Evolutionary conservation across 2,797 vertebrate genomes (phyloP), one percentile per base, ranked within the genome.

Genomic region (Percopsis omiscomaycus): DNA sequence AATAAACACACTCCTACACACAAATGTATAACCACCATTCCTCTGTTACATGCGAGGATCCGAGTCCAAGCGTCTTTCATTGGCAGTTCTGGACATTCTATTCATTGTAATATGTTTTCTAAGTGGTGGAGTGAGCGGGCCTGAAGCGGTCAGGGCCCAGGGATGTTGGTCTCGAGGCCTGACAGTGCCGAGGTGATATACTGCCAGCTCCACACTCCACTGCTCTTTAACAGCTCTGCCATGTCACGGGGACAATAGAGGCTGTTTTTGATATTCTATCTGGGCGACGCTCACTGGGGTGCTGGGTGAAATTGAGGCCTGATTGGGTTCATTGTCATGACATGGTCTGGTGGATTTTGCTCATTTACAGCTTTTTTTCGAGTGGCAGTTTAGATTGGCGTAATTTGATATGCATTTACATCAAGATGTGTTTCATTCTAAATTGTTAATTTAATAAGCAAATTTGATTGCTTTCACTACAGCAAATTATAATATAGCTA

Each of bases 181-280:
- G 80, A 88, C 77, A 82, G 71, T 76, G 51, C 71, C 27, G 59
- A 52, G 61, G 78, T 90, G 90, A 92, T 89, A 66, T 84, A 92
- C 72, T 59, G 66, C 71, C 74, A 2, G 16, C 66, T 60, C 37
- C 74, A 75, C 5, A 87, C 63, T 87, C 84, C 63, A 55, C 66
- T 77, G 86, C 88, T 67, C 86, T 84, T 81, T 83, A 86, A 86
- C 76, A 84, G 58, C 84, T 84, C 74, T 32, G 77, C 68, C 67
- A 9, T 73, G 76, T 77, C 60, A 85, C 82, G 74, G 61, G 85
- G 81, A 91, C 81, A 86, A 84, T 88, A 84, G 80, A 74, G 82
- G 42, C 42, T 5, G 76, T 79, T 91, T 84, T 89, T 90, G 89
- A 89, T 89, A 86, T 89, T 87, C 77, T 88, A 85, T 89, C 84